These are phyloP conservation scores for Metaphire vulgaris DNA, from an alignment of 1,140 invertebrate genomes.

Conservation along the genomic window DNA sequence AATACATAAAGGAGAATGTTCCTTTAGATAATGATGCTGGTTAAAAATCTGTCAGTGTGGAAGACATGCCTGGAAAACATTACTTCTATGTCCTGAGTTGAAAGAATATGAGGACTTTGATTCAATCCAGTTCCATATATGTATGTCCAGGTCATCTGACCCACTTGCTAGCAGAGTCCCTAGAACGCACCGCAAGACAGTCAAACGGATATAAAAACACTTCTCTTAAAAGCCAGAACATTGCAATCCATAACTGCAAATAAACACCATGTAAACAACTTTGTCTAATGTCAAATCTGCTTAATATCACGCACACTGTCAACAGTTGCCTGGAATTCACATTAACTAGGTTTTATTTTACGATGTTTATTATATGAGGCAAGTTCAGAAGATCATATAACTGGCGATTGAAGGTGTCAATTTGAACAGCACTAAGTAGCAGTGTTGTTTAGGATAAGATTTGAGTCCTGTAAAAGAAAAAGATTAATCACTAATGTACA, in stretches of 20 bases:
- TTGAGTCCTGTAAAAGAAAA: too few species aligned
- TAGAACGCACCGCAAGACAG: conserved; percentile 22
- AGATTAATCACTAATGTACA: too few species aligned
- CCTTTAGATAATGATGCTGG: too few species aligned
- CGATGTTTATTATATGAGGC: neutral
- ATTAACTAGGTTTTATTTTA: neutral
- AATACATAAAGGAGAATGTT: too few species aligned
- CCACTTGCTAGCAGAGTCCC: conserved; percentile 74
- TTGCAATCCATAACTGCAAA: neutral
- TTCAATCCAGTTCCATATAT: conserved; percentile 83
- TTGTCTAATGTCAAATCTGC: too few species aligned
- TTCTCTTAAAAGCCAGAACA: neutral
- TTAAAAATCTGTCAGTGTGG: too few species aligned
- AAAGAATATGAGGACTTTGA: conserved; percentile 62
- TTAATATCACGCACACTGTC: too few species aligned
- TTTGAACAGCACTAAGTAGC: too few species aligned
- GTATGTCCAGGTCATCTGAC: conserved; percentile 78
- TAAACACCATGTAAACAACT: neutral
- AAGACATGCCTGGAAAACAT: conserved; percentile 83
- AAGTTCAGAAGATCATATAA: too few species aligned
- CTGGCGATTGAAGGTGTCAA: too few species aligned
- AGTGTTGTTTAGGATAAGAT: too few species aligned
- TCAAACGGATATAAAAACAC: neutral
- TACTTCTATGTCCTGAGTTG: conserved; percentile 71
- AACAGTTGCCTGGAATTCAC: too few species aligned